Evolutionary conservation across 2,113 vertebrate genomes (phyloP).

Genomic region (Xyliphius kryptos): DNA sequence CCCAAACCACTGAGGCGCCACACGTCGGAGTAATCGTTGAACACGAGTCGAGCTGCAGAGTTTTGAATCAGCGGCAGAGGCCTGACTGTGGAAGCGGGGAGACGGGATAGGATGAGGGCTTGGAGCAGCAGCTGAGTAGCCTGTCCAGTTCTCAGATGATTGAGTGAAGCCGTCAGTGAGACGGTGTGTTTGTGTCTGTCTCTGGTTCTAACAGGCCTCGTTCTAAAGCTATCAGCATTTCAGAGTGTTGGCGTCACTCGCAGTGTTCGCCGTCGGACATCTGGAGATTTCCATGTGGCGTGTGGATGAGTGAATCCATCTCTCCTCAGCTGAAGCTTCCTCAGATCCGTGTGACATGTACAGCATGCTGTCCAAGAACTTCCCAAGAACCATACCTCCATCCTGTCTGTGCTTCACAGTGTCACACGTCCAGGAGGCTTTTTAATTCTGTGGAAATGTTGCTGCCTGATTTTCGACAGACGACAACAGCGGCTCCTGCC

Average conservation of each 20-base stretch:
- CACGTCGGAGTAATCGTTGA: too few species aligned
- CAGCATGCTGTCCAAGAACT: constrained; percentile 40
- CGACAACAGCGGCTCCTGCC: not conserved
- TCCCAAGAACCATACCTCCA: constrained; percentile 33
- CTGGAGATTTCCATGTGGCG: constrained; percentile 41
- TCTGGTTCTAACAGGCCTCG: too few species aligned
- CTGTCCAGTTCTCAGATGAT: too few species aligned
- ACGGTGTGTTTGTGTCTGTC: too few species aligned
- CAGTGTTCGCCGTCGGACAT: constrained; percentile 44
- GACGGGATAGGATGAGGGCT: too few species aligned
- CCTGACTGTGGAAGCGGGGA: too few species aligned
- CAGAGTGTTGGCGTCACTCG: constrained; percentile 39
- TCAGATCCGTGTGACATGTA: constrained; percentile 30
- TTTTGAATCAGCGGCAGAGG: too few species aligned
- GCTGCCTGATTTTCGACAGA: constrained; percentile 9
- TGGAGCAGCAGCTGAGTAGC: too few species aligned
- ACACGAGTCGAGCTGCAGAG: too few species aligned
- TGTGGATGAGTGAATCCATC: constrained; percentile 40
- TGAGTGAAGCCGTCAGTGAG: too few species aligned
- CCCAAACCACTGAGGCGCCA: too few species aligned
- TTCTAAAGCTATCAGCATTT: constrained; percentile 22
- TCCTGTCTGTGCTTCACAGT: constrained; percentile 6
- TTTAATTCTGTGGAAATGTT: constrained; percentile 6
- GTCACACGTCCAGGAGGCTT: constrained; percentile 16
- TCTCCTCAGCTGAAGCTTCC: constrained; percentile 33